A percentile compares a stretch with the other conserved stretches of the same genome.
These are phyloP conservation scores for Volucella inflata DNA, from an alignment of 2,888 invertebrate species.

Conservation along the genomic window DNA sequence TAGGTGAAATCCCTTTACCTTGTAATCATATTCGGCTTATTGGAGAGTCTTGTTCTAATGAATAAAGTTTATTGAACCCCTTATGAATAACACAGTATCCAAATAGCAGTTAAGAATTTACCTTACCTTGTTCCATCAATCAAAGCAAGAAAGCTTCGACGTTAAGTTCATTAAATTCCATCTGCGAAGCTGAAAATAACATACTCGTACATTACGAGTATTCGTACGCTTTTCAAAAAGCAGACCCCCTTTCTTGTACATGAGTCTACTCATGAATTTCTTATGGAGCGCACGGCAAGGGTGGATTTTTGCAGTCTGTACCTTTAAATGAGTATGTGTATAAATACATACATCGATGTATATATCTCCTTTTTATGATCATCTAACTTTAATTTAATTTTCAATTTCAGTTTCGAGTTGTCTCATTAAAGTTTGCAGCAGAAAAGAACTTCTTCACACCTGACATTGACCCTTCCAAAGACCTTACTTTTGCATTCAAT, in stretches of 20 bases:
- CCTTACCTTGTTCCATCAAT: slow-evolving; percentile 25
- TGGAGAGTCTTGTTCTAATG: too few species aligned
- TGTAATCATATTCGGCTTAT: too few species aligned
- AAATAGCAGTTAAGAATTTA: slow-evolving; percentile 10
- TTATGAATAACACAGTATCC: too few species aligned
- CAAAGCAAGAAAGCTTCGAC: slow-evolving; percentile 28
- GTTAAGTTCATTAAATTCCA: slow-evolving; percentile 34
- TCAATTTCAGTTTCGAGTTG: slow-evolving; percentile 40
- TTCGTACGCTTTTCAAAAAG: not conserved
- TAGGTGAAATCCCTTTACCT: too few species aligned
- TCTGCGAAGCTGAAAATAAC: slow-evolving; percentile 23
- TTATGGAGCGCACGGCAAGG: slow-evolving; percentile 16
- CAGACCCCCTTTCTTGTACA: not conserved
- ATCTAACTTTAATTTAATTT: slow-evolving; percentile 31
- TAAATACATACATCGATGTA: not conserved
- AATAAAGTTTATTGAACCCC: too few species aligned
- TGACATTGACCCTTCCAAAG: not conserved
- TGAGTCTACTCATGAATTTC: slow-evolving; percentile 4
- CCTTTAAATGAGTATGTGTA: not conserved
- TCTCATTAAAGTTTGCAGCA: slow-evolving; percentile 11
- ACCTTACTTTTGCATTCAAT: not conserved
- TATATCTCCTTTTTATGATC: not conserved
- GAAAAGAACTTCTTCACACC: not conserved
- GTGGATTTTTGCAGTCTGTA: slow-evolving; percentile 10
- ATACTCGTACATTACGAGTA: slow-evolving; percentile 1